phyloP scores from a whole-genome alignment of 2,888 invertebrate species.

The Schizaphis graminum region DNA sequence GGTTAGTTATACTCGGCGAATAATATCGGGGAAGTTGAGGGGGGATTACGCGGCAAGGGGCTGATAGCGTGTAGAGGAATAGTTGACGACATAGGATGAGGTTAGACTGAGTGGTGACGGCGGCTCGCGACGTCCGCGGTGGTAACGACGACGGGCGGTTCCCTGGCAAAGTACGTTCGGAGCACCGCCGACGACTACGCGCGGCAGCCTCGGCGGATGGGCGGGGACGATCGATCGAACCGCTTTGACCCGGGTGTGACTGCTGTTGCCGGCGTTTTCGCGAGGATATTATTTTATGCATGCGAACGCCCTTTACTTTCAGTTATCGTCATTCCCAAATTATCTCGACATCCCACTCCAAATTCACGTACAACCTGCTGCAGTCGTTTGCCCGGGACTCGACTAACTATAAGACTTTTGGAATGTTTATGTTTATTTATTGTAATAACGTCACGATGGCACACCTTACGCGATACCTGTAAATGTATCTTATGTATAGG shows the following conservation, averaged over 20 bases:
- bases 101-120: not conserved
- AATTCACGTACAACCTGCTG: not conserved
- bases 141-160: not conserved
- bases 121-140: not conserved
- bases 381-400: not conserved
- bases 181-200: not conserved
- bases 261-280: slow-evolving; percentile 46
- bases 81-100: slow-evolving; percentile 15
- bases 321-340: slow-evolving; percentile 35
- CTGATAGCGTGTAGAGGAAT: not conserved
- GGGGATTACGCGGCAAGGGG: not conserved
- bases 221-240: slow-evolving; percentile 60
- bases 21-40: not conserved
- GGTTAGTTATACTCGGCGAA: not conserved
- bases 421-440: not conserved
- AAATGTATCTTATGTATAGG: not conserved
- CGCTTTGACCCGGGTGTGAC: slow-evolving; percentile 64
- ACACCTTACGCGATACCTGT: not conserved
- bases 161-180: slow-evolving; percentile 39
- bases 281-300: slow-evolving; percentile 58
- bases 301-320: slow-evolving; percentile 59
- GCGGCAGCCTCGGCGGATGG: slow-evolving; percentile 10
- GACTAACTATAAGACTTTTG: not conserved
- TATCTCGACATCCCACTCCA: not conserved
- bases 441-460: not conserved